A percentile compares a stretch with the other conserved stretches of the same genome.
Conservation (phyloP, 2,888 invertebrate species). For the Cistogaster globosa region DNA sequence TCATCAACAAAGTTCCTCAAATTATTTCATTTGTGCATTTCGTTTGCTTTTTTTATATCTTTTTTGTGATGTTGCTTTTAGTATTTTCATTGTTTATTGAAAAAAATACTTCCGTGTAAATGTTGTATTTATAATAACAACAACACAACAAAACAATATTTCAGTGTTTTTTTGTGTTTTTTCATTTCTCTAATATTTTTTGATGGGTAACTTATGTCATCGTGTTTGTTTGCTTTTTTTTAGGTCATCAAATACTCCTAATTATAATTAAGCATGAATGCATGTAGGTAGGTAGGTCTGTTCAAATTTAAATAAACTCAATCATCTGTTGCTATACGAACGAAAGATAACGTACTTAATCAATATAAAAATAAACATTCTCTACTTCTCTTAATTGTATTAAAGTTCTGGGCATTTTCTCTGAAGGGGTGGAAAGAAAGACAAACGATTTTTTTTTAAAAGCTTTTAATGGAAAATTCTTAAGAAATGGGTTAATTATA, state of each 20-base stretch:
- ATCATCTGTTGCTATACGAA: slow-evolving; percentile 53
- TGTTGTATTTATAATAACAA: slow-evolving; percentile 28
- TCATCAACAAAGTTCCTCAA: slow-evolving; percentile 62
- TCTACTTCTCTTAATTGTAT: slow-evolving; percentile 2
- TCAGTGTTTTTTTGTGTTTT: not conserved
- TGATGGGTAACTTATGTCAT: slow-evolving; percentile 62
- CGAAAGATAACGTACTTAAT: not conserved
- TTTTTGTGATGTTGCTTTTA: not conserved
- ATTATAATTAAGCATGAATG: slow-evolving; percentile 49
- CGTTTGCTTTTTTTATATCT: not conserved
- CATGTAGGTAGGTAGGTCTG: not conserved
- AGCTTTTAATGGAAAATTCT: slow-evolving; percentile 24
- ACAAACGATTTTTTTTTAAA: slow-evolving; percentile 26
- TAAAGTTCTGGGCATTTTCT: not conserved
- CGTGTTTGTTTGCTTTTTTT: slow-evolving; percentile 33
- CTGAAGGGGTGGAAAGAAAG: slow-evolving; percentile 1
- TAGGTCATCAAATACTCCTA: slow-evolving; percentile 61
- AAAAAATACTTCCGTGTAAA: slow-evolving; percentile 70
- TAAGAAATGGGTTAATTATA: slow-evolving; percentile 57
- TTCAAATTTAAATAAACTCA: slow-evolving; percentile 39
- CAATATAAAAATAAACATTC: not conserved
- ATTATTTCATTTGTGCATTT: slow-evolving; percentile 40
- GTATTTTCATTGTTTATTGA: slow-evolving; percentile 52
- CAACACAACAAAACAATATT: slow-evolving; percentile 17
- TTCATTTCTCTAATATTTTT: slow-evolving; percentile 36